These are phyloP conservation scores for Clytia hemisphaerica DNA, from an alignment of 30 jellyfish, hydroid and myxozoan species.

Conservation along the genomic window DNA sequence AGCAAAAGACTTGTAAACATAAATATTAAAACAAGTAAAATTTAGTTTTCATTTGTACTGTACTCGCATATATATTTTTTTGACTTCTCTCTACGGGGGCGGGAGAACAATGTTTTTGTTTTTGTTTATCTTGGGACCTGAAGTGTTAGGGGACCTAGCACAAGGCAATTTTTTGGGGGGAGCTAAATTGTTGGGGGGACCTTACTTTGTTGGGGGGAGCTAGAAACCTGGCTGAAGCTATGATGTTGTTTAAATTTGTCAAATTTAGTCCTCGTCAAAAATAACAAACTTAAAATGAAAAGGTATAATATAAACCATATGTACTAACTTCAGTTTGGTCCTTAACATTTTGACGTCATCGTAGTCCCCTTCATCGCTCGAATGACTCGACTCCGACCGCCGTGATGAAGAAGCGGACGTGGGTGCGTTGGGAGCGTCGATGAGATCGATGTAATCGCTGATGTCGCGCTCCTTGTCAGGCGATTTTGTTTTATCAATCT, in stretches of 20 bases:
- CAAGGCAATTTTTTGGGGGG: no score
- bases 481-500: constrained; percentile 14
- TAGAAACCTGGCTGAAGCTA: background rate
- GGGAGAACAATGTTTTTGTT: no score
- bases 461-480: background rate
- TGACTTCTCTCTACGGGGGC: no score
- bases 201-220: background rate
- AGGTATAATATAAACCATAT: no score
- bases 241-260: background rate
- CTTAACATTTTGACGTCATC: constrained; percentile 64
- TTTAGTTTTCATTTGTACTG: no score
- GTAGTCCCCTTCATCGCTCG: constrained; percentile 43
- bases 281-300: no score
- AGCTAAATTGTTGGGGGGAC: background rate
- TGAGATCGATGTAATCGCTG: constrained; percentile 16
- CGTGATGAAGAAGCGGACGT: no score
- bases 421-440: constrained; percentile 23
- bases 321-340: constrained; percentile 60
- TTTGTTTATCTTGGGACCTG: no score
- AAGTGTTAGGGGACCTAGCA: no score
- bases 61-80: no score
- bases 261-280: background rate
- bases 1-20: no score
- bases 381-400: constrained; percentile 30
- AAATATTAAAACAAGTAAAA: no score